Base-by-base conservation (phyloP, 1,140 invertebrate genomes). In the Leptopilina boulardi region DNA sequence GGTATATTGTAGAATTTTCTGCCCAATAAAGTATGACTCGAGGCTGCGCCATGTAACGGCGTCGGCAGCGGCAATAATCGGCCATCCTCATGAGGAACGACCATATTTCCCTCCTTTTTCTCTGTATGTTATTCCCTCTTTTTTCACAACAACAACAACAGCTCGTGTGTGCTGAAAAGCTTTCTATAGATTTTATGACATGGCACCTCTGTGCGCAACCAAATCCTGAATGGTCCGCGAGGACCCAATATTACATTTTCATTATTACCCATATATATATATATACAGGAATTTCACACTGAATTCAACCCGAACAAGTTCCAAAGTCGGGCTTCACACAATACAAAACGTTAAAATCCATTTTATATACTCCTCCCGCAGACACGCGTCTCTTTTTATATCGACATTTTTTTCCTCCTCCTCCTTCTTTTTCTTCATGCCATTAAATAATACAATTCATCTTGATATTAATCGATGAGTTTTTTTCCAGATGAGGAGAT, bases 1-100 rank as follows among this genome's bases (percentile, higher is more conserved):
- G 85, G 81, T 89, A 88, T 88, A 88, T 89, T 85, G 87, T 84
- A 84, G 82, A 88, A 90, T 90, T 88, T 90, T 89, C 88, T 90
- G 87, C 85, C 86, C 88, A 89, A 89, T 90, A 89, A 89, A 89
- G 76, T 89, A 86, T 83, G 83, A 84, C 81, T 82, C 78, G 78
- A 79, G 75, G 78, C 81, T 77, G 77, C 77, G 47, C 74, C 75
- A 74, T 80, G 80, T 78, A 75, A 76, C 76, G 77, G 81, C 76
- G 75, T 75, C 74, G 70, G 74, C 80, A 73, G 80, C 54, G 51
- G 80, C 74, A 76, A 73, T 79, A 56, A 80, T 77, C 77, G 79
- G 79, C 79, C 54, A 77, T 78, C 47, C 76, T 77, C 77, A 77
- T 76, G 77, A 83, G 75, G 77, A 77, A 83, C 74, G 75, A 78